Percentiles rank a stretch among this genome's conserved stretches.
Conservation (phyloP, 2,113 vertebrate species). For the Hassar affinis region DNA sequence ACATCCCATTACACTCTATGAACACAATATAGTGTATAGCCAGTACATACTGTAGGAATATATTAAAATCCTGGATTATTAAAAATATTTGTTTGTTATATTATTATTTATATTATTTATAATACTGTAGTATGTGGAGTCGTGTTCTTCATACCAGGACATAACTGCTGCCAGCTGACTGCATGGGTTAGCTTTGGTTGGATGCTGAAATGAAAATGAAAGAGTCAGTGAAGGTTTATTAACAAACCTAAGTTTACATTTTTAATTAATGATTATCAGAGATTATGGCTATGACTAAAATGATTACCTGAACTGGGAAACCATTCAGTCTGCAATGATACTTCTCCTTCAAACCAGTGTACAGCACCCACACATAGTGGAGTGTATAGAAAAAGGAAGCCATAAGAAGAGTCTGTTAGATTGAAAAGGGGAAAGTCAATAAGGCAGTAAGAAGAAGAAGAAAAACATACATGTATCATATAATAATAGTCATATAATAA, state of each 20-base stretch:
- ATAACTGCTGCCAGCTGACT: slow-evolving; percentile 64
- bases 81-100: too few relatives aligned
- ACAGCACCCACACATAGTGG: slow-evolving; percentile 84
- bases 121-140: not conserved
- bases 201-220: slow-evolving; percentile 67
- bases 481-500: not conserved
- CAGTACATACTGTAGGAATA: not conserved
- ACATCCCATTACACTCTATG: not conserved
- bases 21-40: not conserved
- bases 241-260: not conserved
- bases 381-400: slow-evolving; percentile 84
- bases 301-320: slow-evolving; percentile 70
- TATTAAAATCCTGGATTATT: not conserved
- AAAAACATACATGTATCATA: not conserved
- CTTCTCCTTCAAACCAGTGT: slow-evolving; percentile 73
- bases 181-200: slow-evolving; percentile 54
- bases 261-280: not conserved
- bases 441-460: not conserved
- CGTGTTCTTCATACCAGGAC: slow-evolving; percentile 68
- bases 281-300: not conserved
- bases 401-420: slow-evolving; percentile 80
- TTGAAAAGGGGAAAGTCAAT: not conserved
- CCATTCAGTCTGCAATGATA: slow-evolving; percentile 62
- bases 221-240: not conserved
- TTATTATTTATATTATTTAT: too few relatives aligned